Percentiles rank a stretch among this genome's conserved stretches.
Evolutionary conservation across 1,140 invertebrate species (phyloP).

Genomic region (Drosophila sp.): DNA sequence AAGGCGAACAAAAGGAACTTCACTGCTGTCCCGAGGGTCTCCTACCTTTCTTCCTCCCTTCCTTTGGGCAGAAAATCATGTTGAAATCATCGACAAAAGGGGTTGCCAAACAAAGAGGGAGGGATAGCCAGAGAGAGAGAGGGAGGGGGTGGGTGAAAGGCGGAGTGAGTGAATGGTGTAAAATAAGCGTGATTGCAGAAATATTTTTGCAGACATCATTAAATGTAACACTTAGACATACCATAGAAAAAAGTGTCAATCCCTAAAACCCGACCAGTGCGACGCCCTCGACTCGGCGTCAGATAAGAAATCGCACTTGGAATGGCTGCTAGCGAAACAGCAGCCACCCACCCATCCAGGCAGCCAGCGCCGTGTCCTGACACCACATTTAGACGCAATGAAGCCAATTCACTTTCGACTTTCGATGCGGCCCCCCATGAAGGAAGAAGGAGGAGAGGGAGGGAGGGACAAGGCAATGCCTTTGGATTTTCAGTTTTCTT

Average conservation of each 20-base stretch:
- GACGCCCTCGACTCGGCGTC: conserved; percentile 2
- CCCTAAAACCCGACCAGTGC: background rate
- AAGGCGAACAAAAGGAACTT: conserved; percentile 39
- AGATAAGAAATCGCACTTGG: conserved; percentile 46
- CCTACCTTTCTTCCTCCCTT: background rate
- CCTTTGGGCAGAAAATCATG: background rate
- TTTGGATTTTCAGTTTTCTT: conserved; percentile 25
- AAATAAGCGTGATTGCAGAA: conserved; percentile 56
- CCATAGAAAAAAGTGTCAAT: conserved; percentile 62
- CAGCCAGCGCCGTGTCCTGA: conserved; percentile 34
- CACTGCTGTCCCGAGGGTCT: conserved; percentile 24
- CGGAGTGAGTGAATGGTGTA: conserved; percentile 1
- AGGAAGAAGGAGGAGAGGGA: background rate
- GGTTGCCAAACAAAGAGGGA: too few species aligned
- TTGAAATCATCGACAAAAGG: background rate
- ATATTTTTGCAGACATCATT: conserved; percentile 74
- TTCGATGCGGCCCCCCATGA: background rate
- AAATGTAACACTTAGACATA: conserved; percentile 58
- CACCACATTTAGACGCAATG: conserved; percentile 77
- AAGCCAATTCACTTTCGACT: conserved; percentile 66
- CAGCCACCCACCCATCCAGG: too few species aligned
- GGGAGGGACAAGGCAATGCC: conserved; percentile 3
- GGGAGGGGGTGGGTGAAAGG: background rate
- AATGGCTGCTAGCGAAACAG: conserved; percentile 1
- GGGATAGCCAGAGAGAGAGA: too few species aligned